These are phyloP conservation scores for Agrypnia vestita DNA, from an alignment of 1,140 invertebrate species.

Conservation along the genomic window DNA sequence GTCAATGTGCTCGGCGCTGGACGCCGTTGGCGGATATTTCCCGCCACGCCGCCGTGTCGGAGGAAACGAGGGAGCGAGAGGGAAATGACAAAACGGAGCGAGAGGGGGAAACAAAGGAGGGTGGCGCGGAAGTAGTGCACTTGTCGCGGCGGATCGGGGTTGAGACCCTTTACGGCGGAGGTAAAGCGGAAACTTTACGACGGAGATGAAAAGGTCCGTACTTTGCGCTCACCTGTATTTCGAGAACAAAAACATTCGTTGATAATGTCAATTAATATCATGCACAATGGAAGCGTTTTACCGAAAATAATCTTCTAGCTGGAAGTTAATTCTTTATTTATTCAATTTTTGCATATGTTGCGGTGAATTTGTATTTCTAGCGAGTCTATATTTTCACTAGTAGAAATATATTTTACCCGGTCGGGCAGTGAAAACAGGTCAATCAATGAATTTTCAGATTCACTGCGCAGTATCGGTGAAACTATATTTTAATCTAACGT, in stretches of 20 bases:
- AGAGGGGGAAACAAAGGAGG: constrained; percentile 18
- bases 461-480: too few species aligned
- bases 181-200: constrained; percentile 33
- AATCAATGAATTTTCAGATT: too few species aligned
- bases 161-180: constrained; percentile 3
- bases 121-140: constrained; percentile 20
- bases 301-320: too few species aligned
- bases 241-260: neutral
- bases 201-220: constrained; percentile 23
- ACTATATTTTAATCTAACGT: too few species aligned
- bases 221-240: constrained; percentile 20
- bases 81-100: constrained; percentile 17
- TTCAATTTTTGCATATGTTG: too few species aligned
- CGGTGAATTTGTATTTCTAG: too few species aligned
- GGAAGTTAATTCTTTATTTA: too few species aligned
- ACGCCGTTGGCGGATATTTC: neutral
- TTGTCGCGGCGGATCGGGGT: constrained; percentile 33
- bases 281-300: too few species aligned
- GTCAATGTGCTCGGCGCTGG: neutral
- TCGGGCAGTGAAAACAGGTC: too few species aligned
- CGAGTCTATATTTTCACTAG: too few species aligned
- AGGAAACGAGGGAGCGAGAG: neutral
- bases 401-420: too few species aligned
- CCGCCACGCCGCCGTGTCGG: neutral
- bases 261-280: too few species aligned